Evolutionary conservation across 2,888 invertebrate genomes (phyloP), one percentile per base, ranked within the genome.

Genomic region (Steinernema carpocapsae): DNA sequence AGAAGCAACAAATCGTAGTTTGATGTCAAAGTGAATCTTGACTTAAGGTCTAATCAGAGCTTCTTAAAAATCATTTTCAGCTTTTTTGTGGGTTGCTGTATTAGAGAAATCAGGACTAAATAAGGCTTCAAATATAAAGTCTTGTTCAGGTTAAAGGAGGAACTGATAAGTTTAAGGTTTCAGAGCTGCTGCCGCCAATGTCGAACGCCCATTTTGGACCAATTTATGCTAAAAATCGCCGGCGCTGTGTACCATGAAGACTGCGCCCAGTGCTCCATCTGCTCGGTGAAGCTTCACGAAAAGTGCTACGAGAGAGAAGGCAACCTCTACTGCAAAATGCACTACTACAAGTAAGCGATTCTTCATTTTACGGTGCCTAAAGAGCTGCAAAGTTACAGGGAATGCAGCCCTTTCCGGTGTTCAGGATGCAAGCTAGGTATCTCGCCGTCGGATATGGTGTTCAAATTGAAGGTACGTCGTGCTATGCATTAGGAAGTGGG

Each of bases 241-340:
- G 97, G 97, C 90, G 91, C 95, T 86, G 93, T 94, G 88, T 97
- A 97, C 95, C 99, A 99, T 90, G 93, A 94, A 81, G 93, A 94
- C 82, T 99, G 99, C 90, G 96, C 97, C 80, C 92, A 94, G 86
- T 99, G 97, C 90, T 93, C 92, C 88, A 95, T 97, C 90, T 99
- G 97, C 91, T 92, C 94, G 88, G 92, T 92, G 88, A 92, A 93
- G 79, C 92, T 99, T 86, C 93, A 94, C 56, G 97, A 97, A 89
- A 97, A 96, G 91, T 99, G 99, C 91, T 99, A 95, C 91, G 94
- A 94, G 85, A 91, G 96, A 87, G 96, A 97, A 88, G 94, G 94
- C 85, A 95, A 95, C 90, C 92, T 99, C 76, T 97, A 94, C 91
- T 99, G 99, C 91, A 92, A 94, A 88, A 93, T 93, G 88, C 97